Evolutionary conservation across 2,797 vertebrate species (phyloP).

Genomic region (Sylvia borin): DNA sequence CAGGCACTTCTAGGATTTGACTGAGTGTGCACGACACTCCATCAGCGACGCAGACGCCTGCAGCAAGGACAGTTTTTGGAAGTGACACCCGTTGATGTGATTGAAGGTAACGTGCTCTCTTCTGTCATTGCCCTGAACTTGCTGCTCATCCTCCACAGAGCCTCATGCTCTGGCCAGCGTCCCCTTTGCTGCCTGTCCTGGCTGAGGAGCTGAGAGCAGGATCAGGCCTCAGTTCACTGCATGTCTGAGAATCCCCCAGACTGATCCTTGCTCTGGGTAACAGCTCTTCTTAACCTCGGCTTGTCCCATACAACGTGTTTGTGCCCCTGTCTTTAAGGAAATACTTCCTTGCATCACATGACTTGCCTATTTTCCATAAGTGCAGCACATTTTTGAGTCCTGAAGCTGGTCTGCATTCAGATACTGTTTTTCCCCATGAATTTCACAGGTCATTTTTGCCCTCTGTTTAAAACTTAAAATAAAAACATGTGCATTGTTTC

Average conservation of each 20-base stretch:
- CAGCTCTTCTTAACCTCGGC: not conserved
- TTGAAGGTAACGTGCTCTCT: conserved; percentile 56
- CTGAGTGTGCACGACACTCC: not conserved
- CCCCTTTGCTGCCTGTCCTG: not conserved
- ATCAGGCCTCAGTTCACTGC: not conserved
- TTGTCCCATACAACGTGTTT: not conserved
- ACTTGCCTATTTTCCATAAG: not conserved
- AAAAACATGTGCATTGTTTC: not conserved
- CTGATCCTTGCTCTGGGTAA: not conserved
- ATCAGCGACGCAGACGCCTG: not conserved
- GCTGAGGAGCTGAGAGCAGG: not conserved
- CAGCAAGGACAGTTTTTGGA: conserved; percentile 2
- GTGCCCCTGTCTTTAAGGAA: not conserved
- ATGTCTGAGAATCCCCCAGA: not conserved
- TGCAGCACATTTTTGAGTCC: not conserved
- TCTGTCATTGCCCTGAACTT: not conserved
- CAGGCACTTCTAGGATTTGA: conserved; percentile 33
- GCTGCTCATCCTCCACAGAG: not conserved
- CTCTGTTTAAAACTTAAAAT: not conserved
- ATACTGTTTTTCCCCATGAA: not conserved
- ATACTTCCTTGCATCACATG: not conserved
- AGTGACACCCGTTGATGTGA: conserved; percentile 30
- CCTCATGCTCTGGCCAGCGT: rapidly evolving
- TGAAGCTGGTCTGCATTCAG: not conserved
- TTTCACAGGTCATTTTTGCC: not conserved